Conservation (phyloP, 2,888 invertebrate species). For the Agrenia bidenticulata region DNA sequence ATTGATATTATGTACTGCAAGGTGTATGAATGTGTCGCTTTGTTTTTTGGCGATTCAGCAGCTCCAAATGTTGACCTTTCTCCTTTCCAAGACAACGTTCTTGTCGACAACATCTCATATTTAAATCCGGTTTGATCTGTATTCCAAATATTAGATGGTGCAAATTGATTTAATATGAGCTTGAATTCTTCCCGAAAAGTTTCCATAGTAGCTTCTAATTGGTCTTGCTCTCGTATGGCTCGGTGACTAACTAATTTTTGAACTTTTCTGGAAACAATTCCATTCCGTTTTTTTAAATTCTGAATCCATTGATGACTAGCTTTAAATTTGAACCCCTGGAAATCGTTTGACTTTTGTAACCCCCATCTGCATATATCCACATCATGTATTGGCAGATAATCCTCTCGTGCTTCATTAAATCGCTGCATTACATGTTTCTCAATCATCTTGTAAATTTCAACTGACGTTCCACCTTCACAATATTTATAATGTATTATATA, state of each 20-base stretch:
- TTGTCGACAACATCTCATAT: neutral
- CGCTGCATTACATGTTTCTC: no score
- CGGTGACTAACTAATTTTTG: slow-evolving; percentile 13
- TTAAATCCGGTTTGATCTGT: slow-evolving; percentile 25
- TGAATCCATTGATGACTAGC: neutral
- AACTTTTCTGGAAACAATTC: slow-evolving; percentile 12
- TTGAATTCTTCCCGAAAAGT: slow-evolving; percentile 10
- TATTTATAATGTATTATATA: no score
- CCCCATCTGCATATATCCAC: no score
- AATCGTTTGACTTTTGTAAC: no score
- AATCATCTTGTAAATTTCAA: no score
- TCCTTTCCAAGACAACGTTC: slow-evolving; percentile 11
- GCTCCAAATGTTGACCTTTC: slow-evolving; percentile 14
- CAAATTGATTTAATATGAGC: neutral
- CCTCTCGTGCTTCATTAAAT: no score
- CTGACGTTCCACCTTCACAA: no score
- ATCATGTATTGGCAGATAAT: no score
- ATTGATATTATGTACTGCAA: slow-evolving; percentile 14
- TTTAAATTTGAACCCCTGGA: slow-evolving; percentile 3
- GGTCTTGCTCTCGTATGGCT: neutral
- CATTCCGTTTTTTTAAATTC: slow-evolving; percentile 1
- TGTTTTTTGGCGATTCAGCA: slow-evolving; percentile 17
- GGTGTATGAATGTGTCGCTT: slow-evolving; percentile 11
- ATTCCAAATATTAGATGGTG: slow-evolving; percentile 11
- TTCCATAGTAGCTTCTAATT: neutral